Evolutionary conservation across 1,140 invertebrate genomes (phyloP).

Genomic region (Phthorimaea operculella): DNA sequence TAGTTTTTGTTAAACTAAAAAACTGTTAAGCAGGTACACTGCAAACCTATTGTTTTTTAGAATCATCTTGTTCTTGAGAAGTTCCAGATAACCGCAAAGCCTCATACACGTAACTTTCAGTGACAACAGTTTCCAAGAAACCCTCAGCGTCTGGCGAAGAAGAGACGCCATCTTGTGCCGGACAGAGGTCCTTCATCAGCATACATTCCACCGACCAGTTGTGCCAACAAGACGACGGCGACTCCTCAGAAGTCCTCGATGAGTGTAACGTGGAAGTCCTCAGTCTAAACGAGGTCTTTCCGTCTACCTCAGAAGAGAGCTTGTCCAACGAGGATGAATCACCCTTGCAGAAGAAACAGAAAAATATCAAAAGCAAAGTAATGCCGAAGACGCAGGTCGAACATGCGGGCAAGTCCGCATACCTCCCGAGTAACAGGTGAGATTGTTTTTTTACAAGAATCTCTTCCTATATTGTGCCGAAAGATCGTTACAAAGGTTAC

Average conservation of each 20-base stretch:
- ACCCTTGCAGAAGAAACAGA: slow-evolving; percentile 32
- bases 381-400: slow-evolving; percentile 29
- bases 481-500: no score
- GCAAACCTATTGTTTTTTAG: no score
- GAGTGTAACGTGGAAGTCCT: slow-evolving; percentile 59
- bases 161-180: slow-evolving; percentile 29
- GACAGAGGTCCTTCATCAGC: slow-evolving; percentile 58
- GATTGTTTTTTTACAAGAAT: no score
- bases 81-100: no score
- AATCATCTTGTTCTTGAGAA: no score
- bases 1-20: no score
- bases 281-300: slow-evolving; percentile 56
- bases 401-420: slow-evolving; percentile 26
- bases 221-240: slow-evolving; percentile 36
- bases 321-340: slow-evolving; percentile 50
- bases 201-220: slow-evolving; percentile 62
- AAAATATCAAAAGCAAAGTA: slow-evolving; percentile 24
- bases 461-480: no score
- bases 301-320: slow-evolving; percentile 60
- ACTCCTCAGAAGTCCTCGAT: slow-evolving; percentile 35
- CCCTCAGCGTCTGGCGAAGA: slow-evolving; percentile 33
- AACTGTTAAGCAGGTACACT: no score
- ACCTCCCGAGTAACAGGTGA: slow-evolving; percentile 35
- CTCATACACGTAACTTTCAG: slow-evolving; percentile 24
- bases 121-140: slow-evolving; percentile 56